Evolutionary conservation across 2,888 invertebrate genomes (phyloP).

Genomic region (Eristalis tenax): DNA sequence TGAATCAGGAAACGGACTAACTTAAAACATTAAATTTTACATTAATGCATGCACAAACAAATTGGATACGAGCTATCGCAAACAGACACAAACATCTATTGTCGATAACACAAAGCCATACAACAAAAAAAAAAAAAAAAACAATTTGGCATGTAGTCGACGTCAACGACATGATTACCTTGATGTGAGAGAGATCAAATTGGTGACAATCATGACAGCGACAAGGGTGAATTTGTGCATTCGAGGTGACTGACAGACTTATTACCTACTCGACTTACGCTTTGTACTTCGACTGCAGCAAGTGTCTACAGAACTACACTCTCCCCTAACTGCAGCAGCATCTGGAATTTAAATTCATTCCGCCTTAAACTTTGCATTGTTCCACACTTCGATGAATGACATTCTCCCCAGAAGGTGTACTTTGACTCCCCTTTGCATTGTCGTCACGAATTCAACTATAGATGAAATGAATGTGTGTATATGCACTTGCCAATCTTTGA

Average conservation of each 20-base stretch:
- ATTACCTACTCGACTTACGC: conserved; percentile 74
- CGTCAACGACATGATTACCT: conserved; percentile 4
- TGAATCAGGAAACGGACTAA: no score
- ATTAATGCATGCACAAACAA: no score
- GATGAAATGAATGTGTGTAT: neutral
- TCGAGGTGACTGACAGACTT: conserved; percentile 74
- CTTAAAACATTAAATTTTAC: no score
- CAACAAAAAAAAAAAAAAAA: no score
- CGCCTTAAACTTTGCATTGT: neutral
- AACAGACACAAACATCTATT: no score
- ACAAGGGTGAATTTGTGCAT: conserved; percentile 59
- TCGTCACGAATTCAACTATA: conserved; percentile 4
- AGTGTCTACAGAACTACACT: conserved; percentile 59
- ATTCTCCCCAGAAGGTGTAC: neutral
- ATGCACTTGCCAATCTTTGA: neutral
- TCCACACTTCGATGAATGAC: neutral
- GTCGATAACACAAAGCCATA: no score
- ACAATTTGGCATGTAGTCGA: conserved; percentile 1
- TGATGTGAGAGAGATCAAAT: conserved; percentile 5
- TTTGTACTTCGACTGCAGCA: conserved; percentile 73
- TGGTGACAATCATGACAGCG: conserved; percentile 1
- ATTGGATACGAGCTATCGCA: no score
- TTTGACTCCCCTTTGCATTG: neutral
- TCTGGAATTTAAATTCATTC: neutral
- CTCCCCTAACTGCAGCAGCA: neutral